Percentiles rank a stretch among this genome's conserved stretches.
Conservation (phyloP, 2,797 vertebrate species). For the Remorina albescens region DNA sequence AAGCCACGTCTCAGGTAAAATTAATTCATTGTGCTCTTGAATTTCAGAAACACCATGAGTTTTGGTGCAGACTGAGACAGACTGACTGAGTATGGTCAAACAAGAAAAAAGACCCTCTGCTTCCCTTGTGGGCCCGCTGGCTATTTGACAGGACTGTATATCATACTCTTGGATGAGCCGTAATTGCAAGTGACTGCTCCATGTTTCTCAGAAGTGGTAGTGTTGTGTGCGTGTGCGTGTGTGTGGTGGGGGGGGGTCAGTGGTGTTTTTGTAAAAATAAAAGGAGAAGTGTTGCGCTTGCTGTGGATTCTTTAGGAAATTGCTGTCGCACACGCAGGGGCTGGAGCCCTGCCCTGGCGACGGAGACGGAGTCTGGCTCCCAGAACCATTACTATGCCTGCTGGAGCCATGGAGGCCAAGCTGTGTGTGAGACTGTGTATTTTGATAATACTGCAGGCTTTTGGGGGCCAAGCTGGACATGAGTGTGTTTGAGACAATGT, state of each 20-base stretch:
- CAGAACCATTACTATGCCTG: slow-evolving; percentile 86
- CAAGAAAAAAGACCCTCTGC: slow-evolving; percentile 22
- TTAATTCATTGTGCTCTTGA: neutral
- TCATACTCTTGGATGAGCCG: slow-evolving; percentile 69
- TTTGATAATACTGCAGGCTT: slow-evolving; percentile 50
- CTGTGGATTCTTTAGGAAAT: slow-evolving; percentile 92
- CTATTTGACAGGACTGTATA: slow-evolving; percentile 70
- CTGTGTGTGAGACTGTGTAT: slow-evolving; percentile 63
- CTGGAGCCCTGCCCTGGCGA: slow-evolving; percentile 81
- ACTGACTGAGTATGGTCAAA: slow-evolving; percentile 40
- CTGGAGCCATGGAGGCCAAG: slow-evolving; percentile 79
- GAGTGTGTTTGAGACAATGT: neutral
- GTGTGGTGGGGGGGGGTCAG: slow-evolving; percentile 23
- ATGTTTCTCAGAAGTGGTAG: slow-evolving; percentile 63
- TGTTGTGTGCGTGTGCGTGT: slow-evolving; percentile 21
- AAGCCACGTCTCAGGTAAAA: neutral
- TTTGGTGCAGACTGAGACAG: slow-evolving; percentile 13
- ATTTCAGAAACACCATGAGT: slow-evolving; percentile 5
- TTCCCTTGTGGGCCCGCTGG: slow-evolving; percentile 42
- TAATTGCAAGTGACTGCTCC: slow-evolving; percentile 74
- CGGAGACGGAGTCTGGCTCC: slow-evolving; percentile 85
- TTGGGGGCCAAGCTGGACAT: slow-evolving; percentile 11
- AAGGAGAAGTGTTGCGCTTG: slow-evolving; percentile 87
- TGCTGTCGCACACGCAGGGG: slow-evolving; percentile 86
- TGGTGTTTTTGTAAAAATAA: slow-evolving; percentile 75